Base-by-base conservation (phyloP, 1,140 invertebrate genomes). In the Teleopsis dalmanni region DNA sequence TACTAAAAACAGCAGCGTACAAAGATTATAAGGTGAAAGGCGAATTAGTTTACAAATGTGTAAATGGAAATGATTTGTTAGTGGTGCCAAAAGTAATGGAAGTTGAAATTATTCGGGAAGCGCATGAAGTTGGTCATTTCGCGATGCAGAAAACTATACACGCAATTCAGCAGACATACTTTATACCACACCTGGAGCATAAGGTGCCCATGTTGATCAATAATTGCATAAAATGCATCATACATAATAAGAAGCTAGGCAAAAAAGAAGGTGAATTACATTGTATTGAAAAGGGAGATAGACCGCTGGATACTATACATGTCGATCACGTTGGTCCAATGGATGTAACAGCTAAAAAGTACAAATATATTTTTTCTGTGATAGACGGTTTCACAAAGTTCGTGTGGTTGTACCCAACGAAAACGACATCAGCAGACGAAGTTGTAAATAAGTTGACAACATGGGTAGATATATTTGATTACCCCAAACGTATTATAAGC, bases 341-440 rank as follows among this genome's bases (percentile, higher is more conserved):
- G 7, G 35, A 48, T 21, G 33, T 51, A 16, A 66, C 66, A 0
- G 53, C 54, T 13, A 74, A 74, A 29, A 50, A 55, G 14, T 73
- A 74, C 50, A 58, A 62, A 14, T 56, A 72, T 53, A 57, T 73
- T 8, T 57, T 75, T 0, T 60, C 53, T 0, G 47, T 74, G 0
- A 49, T 71, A 5, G 70, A 73, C 50, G 63, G 43, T 2, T 73
- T 72, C 54, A 61, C 63, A 3, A 73, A 73, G 29, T 73, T 72
- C 54, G 50, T 57, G 1, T 71, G 62, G 59, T n/a, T 73, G n/a
- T 36, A 26, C 27, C 35, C 34, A 26, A 47, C 46, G 9, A 59
- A 47, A 57, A 56, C 50, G 56, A 55, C 14, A 13, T 21, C 19
- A n/a, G 27, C 5, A 11, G 48, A 42, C 16, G 48, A 23, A 13